These are phyloP conservation scores for Andrena camellia DNA, from an alignment of 2,888 invertebrate species.

Conservation along the genomic window DNA sequence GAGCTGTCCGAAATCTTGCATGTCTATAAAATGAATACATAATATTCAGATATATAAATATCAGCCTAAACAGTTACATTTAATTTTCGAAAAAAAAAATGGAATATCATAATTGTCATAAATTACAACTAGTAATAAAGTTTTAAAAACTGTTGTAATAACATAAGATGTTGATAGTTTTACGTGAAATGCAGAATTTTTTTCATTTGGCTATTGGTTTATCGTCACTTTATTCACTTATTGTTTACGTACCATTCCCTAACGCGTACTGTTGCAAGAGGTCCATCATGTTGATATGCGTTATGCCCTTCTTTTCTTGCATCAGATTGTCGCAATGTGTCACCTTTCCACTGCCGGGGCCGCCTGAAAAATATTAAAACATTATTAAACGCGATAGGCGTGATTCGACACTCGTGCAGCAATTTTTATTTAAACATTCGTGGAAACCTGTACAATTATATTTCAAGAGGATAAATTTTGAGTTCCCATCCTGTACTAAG, in stretches of 20 bases:
- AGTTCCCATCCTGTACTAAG: background rate
- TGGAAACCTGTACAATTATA: background rate
- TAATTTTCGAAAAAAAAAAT: background rate
- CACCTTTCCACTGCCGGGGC: slow-evolving; percentile 99
- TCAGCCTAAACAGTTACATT: background rate
- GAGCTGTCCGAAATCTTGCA: slow-evolving; percentile 94
- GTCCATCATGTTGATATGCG: slow-evolving; percentile 97
- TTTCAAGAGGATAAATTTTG: background rate
- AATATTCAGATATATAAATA: background rate
- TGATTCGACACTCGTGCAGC: background rate
- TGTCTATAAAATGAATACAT: slow-evolving; percentile 87
- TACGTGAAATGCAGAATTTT: background rate
- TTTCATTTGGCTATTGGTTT: background rate
- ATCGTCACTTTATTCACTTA: background rate
- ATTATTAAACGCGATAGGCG: background rate
- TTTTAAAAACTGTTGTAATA: background rate
- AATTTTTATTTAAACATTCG: background rate
- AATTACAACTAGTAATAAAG: background rate
- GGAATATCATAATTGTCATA: background rate
- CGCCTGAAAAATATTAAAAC: slow-evolving; percentile 88
- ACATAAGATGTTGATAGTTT: background rate
- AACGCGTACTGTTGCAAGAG: slow-evolving; percentile 95
- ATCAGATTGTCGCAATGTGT: slow-evolving; percentile 97
- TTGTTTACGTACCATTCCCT: slow-evolving; percentile 90
- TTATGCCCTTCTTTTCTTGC: slow-evolving; percentile 93